Evolutionary conservation across 2,888 invertebrate genomes (phyloP), one percentile per base, ranked within the genome.

Genomic region (Stegophylla sp.): DNA sequence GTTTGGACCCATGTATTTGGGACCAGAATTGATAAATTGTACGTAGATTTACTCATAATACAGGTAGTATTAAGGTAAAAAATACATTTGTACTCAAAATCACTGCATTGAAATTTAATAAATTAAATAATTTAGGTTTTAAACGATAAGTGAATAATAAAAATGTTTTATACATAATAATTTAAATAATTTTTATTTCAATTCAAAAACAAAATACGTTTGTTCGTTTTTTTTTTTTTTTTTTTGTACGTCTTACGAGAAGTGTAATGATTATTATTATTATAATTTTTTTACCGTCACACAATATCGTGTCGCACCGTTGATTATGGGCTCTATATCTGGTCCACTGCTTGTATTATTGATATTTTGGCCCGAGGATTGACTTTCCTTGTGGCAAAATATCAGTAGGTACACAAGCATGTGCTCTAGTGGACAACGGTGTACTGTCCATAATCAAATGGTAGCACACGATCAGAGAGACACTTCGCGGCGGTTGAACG

Each of bases 1-100:
- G 79, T 79, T 79, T 79, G 79, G 79, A 79, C 79, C 79, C 79
- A 79, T 79, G 79, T 79, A 79, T 79, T 79, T 79, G 79, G 79
- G 79, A 79, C 79, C 79, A 79, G 79, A 79, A 79, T 61, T 63
- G 69, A 79, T 71, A 71, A 41, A 48, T 41, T 79, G 67, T 79
- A 59, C 48, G 63, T 79, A 79, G 79, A 71, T 61, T 79, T 61
- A 79, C 59, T 51, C 71, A 79, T 61, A 69, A 77, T 79, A 71
- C 79, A 71, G 71, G 71, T 79, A 79, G 79, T 63, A 61, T 71
- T 71, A 5, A 79, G 61, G 17, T n/a, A n/a, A n/a, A n/a, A n/a
- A 71, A 79, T 26, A 79, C 20, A 41, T 71, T 79, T 69, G 61
- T 71, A 79, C 63, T 48, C 41, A 51, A 71, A 69, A 67, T 12